Evolutionary conservation across 2,797 vertebrate species (phyloP).

Genomic region (Heterohyrax brucei): DNA sequence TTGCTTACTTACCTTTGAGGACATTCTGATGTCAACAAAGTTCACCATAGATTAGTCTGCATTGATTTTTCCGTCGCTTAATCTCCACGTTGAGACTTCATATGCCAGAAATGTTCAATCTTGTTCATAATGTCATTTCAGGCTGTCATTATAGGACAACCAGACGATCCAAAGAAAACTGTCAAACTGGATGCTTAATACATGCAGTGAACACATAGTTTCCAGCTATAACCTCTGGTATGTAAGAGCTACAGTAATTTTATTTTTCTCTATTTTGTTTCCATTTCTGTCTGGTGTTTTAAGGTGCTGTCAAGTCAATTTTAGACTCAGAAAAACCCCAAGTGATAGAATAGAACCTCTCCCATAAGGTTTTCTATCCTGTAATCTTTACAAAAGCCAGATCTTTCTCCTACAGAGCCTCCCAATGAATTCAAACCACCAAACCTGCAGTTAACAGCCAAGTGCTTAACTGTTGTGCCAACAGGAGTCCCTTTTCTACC

Average conservation of each 20-base stretch:
- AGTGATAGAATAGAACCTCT: neutral
- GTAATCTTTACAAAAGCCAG: neutral
- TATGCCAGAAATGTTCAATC: neutral
- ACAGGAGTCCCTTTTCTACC: neutral
- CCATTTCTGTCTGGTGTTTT: neutral
- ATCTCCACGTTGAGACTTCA: neutral
- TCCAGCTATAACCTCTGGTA: neutral
- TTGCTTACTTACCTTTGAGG: conserved; percentile 51
- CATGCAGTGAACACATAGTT: neutral
- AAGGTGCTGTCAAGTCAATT: neutral
- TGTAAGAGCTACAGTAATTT: neutral
- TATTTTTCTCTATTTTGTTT: conserved; percentile 33
- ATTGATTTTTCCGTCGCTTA: conserved; percentile 48
- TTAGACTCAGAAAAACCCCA: neutral
- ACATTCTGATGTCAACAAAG: conserved; percentile 50
- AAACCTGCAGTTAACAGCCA: neutral
- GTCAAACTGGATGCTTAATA: neutral
- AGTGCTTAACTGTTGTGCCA: neutral
- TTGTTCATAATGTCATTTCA: neutral
- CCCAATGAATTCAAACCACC: neutral
- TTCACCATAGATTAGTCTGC: neutral
- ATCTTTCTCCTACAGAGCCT: neutral
- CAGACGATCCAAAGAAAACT: neutral
- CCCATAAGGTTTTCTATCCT: neutral
- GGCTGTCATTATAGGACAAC: neutral